These are phyloP conservation scores for Petromus typicus DNA, from an alignment of 2,113 vertebrate species.

Conservation along the genomic window DNA sequence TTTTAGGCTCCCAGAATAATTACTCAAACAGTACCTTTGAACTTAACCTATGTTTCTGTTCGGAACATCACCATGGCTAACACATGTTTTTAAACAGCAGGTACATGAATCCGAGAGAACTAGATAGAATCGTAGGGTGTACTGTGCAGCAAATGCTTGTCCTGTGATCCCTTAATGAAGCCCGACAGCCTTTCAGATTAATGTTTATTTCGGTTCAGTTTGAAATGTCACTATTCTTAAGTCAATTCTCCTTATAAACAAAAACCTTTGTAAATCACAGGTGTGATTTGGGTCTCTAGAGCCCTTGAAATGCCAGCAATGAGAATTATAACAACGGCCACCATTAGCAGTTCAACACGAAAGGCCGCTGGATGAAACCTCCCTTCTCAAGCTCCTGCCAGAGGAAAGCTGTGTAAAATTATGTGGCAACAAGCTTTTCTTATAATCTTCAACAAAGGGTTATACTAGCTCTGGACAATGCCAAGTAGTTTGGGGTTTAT, in stretches of 20 bases:
- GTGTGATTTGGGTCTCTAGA: conserved; percentile 14
- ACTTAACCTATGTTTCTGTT: conserved; percentile 26
- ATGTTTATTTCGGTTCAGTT: background rate
- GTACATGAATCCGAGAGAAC: background rate
- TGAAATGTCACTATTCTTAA: conserved; percentile 12
- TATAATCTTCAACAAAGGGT: conserved; percentile 67
- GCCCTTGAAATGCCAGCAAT: conserved; percentile 38
- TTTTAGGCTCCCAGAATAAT: background rate
- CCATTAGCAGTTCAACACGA: conserved; percentile 51
- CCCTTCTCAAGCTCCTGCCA: conserved; percentile 50
- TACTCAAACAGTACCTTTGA: background rate
- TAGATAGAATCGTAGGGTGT: background rate
- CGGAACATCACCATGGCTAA: background rate
- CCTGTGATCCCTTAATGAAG: background rate
- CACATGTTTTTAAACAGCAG: background rate
- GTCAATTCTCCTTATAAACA: background rate
- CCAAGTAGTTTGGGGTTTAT: conserved; percentile 30
- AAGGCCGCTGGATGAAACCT: background rate
- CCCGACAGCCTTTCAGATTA: background rate
- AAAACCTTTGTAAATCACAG: background rate
- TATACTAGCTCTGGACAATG: conserved; percentile 77
- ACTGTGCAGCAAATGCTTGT: background rate
- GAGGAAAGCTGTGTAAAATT: conserved; percentile 60
- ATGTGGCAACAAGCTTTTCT: conserved; percentile 54
- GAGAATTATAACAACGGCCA: conserved; percentile 25